Evolutionary conservation across 2,888 invertebrate species (phyloP).

Genomic region (Gymnosoma rotundatum): DNA sequence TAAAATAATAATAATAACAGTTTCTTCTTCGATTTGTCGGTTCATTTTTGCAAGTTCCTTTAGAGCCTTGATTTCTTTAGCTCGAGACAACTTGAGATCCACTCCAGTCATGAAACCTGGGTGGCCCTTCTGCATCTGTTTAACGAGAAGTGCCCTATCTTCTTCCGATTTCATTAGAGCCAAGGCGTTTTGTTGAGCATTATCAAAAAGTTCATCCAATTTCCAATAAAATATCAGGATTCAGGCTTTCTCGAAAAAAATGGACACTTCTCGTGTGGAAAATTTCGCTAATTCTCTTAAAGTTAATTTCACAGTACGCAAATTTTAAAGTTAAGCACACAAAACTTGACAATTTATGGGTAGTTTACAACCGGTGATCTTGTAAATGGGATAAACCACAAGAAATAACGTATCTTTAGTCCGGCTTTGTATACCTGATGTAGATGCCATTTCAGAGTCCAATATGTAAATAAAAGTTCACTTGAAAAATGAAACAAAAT

Average conservation of each 20-base stretch:
- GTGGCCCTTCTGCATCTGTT: background rate
- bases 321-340: too few relatives aligned
- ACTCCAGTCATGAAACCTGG: background rate
- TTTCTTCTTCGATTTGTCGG: background rate
- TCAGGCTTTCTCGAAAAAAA: background rate
- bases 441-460: too few relatives aligned
- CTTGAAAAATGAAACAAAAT: too few relatives aligned
- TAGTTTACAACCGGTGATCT: too few relatives aligned
- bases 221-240: background rate
- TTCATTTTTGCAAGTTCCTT: background rate
- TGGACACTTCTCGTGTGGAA: constrained; percentile 2
- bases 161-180: background rate
- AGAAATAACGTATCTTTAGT: too few relatives aligned
- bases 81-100: constrained; percentile 4
- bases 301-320: constrained; percentile 11
- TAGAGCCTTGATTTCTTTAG: background rate
- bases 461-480: too few relatives aligned
- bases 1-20: too few relatives aligned
- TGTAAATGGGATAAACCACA: too few relatives aligned
- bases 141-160: too few relatives aligned
- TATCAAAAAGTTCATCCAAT: background rate
- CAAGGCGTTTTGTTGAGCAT: background rate
- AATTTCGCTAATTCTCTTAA: background rate
- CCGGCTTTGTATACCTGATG: too few relatives aligned
- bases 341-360: too few relatives aligned